Conservation (phyloP, 2,888 invertebrate species). For the Scrobipalpa atriplicella region DNA sequence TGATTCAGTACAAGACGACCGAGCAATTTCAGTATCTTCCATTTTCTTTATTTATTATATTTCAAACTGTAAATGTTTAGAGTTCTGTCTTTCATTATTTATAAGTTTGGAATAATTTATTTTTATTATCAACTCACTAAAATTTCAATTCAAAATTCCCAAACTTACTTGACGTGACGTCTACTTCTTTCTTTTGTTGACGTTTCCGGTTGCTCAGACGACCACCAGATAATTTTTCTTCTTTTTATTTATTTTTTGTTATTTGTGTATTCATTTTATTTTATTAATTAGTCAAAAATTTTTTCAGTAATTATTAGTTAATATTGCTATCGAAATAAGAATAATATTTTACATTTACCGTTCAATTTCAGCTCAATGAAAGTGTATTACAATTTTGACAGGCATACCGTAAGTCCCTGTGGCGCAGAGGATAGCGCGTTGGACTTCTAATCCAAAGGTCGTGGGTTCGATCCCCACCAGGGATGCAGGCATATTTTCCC, state of each 20-base stretch:
- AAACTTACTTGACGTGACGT: conserved; percentile 56
- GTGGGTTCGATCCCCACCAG: conserved; percentile 94
- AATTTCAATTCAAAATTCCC: conserved; percentile 68
- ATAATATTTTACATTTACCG: neutral
- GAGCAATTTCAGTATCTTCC: conserved; percentile 43
- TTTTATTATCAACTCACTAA: conserved; percentile 41
- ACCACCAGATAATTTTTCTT: neutral
- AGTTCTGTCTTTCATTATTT: conserved; percentile 36
- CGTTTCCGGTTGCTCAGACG: conserved; percentile 51
- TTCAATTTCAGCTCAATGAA: neutral
- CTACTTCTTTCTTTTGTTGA: conserved; percentile 55
- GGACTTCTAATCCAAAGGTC: conserved; percentile 96
- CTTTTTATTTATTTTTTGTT: neutral
- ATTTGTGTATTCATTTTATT: neutral
- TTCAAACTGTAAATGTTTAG: conserved; percentile 12
- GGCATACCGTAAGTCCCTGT: conserved; percentile 83
- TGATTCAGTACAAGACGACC: neutral
- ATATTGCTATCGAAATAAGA: neutral
- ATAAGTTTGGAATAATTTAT: conserved; percentile 39
- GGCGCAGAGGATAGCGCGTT: conserved; percentile 95
- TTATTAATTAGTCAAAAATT: neutral
- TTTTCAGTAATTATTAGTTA: neutral
- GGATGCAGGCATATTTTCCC: conserved; percentile 76
- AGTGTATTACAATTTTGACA: conserved; percentile 48
- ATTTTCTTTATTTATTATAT: conserved; percentile 46